Conservation (phyloP, 2,113 vertebrate species). For the Hiodon tergisus region DNA sequence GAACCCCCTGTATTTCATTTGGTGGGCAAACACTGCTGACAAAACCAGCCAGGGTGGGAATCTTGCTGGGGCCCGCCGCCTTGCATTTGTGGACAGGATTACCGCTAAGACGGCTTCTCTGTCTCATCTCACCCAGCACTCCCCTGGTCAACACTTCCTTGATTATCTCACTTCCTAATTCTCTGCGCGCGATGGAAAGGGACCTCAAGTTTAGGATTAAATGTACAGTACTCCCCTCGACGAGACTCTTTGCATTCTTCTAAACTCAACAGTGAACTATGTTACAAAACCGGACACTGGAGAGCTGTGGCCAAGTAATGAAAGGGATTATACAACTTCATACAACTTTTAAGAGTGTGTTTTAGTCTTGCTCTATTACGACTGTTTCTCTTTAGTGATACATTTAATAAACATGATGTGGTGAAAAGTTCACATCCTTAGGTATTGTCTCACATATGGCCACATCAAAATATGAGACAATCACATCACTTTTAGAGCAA, state of each 20-base stretch:
- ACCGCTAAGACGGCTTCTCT: conserved; percentile 7
- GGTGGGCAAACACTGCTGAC: conserved; percentile 48
- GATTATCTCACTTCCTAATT: conserved; percentile 23
- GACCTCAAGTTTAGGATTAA: not conserved
- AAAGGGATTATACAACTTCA: too few relatives aligned
- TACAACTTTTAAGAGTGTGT: too few relatives aligned
- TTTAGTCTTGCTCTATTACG: too few relatives aligned
- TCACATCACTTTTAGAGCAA: too few relatives aligned
- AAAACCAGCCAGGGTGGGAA: conserved; percentile 58
- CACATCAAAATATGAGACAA: too few relatives aligned
- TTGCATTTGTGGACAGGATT: conserved; percentile 48
- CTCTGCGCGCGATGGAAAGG: not conserved
- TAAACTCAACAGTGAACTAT: not conserved
- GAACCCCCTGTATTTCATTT: conserved; percentile 52
- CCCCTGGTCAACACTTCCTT: not conserved
- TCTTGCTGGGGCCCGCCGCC: conserved; percentile 43
- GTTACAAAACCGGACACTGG: not conserved
- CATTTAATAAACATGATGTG: too few relatives aligned
- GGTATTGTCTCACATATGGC: too few relatives aligned
- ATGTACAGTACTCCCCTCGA: not conserved
- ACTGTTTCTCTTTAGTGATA: too few relatives aligned
- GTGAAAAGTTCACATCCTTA: too few relatives aligned
- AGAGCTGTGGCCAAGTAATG: not conserved
- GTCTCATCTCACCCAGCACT: conserved; percentile 1
- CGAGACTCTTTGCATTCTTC: not conserved